phyloP scores from a whole-genome alignment of 2,113 vertebrate genomes.

The Gnathonemus echidnorhynchus region DNA sequence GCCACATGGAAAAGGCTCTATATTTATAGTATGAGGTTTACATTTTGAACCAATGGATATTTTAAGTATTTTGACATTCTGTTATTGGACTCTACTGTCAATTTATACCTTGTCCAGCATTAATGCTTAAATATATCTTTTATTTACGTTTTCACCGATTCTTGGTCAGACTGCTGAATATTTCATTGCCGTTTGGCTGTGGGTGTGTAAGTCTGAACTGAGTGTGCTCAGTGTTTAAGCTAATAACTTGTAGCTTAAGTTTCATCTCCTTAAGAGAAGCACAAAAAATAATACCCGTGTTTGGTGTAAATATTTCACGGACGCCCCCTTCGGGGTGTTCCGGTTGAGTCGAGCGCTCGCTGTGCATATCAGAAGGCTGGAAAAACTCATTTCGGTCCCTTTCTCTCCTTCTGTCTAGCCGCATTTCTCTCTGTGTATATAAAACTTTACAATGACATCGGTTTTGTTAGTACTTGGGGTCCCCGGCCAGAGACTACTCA shows the following conservation, averaged over 20 bases:
- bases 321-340: neutral
- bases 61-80: constrained; percentile 18
- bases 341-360: neutral
- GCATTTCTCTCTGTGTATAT: neutral
- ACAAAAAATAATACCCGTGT: neutral
- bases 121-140: neutral
- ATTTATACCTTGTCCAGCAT: neutral
- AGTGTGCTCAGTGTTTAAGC: neutral
- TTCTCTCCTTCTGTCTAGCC: neutral
- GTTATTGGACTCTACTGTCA: neutral
- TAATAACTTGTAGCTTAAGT: neutral
- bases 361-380: neutral
- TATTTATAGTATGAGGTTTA: constrained; percentile 15
- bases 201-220: neutral
- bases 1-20: neutral
- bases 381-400: neutral
- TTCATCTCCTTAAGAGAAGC: neutral
- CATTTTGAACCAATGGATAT: constrained; percentile 12
- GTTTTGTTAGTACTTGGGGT: neutral
- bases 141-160: neutral
- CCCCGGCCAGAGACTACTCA: neutral
- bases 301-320: neutral
- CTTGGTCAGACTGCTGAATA: neutral
- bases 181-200: neutral
- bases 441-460: neutral